Evolutionary conservation across 1,140 invertebrate genomes (phyloP).

Genomic region (Pseudomyrmex cubaensis): DNA sequence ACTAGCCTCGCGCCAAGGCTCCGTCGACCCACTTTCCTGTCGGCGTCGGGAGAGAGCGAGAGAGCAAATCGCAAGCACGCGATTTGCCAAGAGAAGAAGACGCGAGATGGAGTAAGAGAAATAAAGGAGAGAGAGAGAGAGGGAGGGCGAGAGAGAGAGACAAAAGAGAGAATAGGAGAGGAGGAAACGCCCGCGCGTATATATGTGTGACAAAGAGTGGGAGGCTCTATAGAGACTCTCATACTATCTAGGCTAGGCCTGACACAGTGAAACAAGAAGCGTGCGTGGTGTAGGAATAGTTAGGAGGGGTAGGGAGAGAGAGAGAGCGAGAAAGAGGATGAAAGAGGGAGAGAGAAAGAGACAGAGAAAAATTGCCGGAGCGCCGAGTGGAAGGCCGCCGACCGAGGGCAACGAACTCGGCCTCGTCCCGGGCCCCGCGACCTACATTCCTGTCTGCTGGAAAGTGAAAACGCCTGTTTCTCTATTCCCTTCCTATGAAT

Average conservation of each 20-base stretch:
- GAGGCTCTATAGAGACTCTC: conserved; percentile 68
- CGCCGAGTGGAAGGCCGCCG: conserved; percentile 84
- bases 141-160: conserved; percentile 35
- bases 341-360: conserved; percentile 50
- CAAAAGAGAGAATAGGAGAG: conserved; percentile 33
- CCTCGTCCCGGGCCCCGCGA: conserved; percentile 85
- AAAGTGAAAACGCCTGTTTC: conserved; percentile 85
- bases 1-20: conserved; percentile 86
- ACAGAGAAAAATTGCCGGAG: conserved; percentile 79
- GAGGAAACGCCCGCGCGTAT: background rate
- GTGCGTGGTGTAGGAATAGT: conserved; percentile 4
- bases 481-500: conserved; percentile 72
- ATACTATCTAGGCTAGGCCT: conserved; percentile 76
- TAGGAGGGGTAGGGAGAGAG: conserved; percentile 43
- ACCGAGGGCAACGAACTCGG: conserved; percentile 84
- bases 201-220: conserved; percentile 58
- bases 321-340: background rate
- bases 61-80: conserved; percentile 63
- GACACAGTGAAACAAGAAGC: conserved; percentile 63
- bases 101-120: conserved; percentile 42
- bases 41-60: conserved; percentile 64
- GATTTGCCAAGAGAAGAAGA: conserved; percentile 45
- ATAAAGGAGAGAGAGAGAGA: conserved; percentile 39
- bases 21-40: conserved; percentile 84
- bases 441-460: conserved; percentile 84